phyloP scores from a whole-genome alignment of 2,113 vertebrate genomes.

The Cynoglossus semilaevis region DNA sequence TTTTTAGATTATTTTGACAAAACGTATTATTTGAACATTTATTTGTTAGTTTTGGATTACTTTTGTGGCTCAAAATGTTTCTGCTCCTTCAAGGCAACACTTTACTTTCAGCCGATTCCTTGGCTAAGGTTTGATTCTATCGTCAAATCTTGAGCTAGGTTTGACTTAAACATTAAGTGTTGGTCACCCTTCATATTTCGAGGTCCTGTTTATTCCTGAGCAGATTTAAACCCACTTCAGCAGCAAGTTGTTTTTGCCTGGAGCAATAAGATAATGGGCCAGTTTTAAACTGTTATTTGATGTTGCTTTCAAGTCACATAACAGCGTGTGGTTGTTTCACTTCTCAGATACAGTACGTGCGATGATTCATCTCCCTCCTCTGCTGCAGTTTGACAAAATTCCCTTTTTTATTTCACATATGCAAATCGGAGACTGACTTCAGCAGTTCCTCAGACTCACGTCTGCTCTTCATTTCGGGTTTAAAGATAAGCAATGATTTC shows the following conservation, averaged over 20 bases:
- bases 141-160: too few relatives aligned
- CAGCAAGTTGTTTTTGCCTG: slow-evolving; percentile 16
- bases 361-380: slow-evolving; percentile 28
- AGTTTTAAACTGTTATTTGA: slow-evolving; percentile 24
- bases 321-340: slow-evolving; percentile 22
- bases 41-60: too few relatives aligned
- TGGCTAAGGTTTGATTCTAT: too few relatives aligned
- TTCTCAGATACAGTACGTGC: slow-evolving; percentile 15
- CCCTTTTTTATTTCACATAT: slow-evolving; percentile 48
- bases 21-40: too few relatives aligned
- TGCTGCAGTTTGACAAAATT: slow-evolving; percentile 33
- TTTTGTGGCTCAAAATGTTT: too few relatives aligned
- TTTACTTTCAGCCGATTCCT: too few relatives aligned
- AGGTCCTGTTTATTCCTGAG: too few relatives aligned
- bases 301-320: slow-evolving; percentile 6
- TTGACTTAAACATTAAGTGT: too few relatives aligned
- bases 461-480: slow-evolving; percentile 24
- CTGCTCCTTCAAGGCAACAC: too few relatives aligned
- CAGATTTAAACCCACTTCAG: neutral
- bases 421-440: slow-evolving; percentile 45
- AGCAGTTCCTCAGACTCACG: slow-evolving; percentile 21
- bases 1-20: too few relatives aligned
- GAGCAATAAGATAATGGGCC: neutral
- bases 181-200: too few relatives aligned
- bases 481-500: too few relatives aligned